Conservation (phyloP, 2,113 vertebrate genomes). For the Oxyura jamaicensis region DNA sequence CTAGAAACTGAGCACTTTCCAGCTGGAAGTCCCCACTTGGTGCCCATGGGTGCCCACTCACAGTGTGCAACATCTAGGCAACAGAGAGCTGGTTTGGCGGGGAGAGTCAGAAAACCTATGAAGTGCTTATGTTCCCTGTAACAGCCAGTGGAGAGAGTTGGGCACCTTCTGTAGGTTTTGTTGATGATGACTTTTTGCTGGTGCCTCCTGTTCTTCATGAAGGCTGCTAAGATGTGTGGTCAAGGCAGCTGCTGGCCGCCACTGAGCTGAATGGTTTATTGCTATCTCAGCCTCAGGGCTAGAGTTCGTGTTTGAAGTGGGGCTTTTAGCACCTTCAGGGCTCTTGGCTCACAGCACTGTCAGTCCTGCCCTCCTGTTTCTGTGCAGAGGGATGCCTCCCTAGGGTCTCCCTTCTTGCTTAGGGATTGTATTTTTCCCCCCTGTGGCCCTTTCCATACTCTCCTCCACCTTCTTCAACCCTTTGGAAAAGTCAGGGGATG, state of each 20-base stretch:
- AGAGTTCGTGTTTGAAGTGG: neutral
- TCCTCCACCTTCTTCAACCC: neutral
- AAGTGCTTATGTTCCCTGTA: neutral
- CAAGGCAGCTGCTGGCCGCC: neutral
- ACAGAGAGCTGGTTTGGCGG: neutral
- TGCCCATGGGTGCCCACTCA: neutral
- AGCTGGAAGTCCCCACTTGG: neutral
- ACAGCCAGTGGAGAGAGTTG: neutral
- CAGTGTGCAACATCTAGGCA: neutral
- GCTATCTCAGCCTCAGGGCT: neutral
- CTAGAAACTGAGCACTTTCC: neutral
- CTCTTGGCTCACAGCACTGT: neutral
- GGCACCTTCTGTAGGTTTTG: neutral
- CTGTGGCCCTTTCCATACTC: neutral
- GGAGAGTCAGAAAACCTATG: neutral
- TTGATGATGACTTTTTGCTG: neutral
- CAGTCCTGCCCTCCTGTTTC: neutral
- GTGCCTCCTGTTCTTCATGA: neutral
- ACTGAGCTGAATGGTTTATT: neutral
- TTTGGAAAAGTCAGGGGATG: neutral
- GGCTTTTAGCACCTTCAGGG: neutral
- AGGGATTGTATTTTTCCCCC: neutral
- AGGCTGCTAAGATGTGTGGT: fast-evolving
- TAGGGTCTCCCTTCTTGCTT: neutral
- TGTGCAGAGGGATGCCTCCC: neutral